Conservation (phyloP, 2,113 vertebrate genomes). For the Peucedramus taeniatus region DNA sequence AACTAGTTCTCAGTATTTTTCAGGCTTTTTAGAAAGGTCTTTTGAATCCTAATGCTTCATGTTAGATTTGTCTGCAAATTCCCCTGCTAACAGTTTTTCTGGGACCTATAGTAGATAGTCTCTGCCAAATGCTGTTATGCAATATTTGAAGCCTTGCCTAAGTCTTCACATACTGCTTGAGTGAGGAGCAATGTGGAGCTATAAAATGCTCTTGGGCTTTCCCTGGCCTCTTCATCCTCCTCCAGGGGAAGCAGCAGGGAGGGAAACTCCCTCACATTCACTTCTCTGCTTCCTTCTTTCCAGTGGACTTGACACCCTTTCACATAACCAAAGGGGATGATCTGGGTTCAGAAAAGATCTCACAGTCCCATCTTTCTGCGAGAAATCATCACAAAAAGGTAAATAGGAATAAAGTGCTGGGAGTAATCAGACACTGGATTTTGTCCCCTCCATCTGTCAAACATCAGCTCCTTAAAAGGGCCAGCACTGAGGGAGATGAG, state of each 20-base stretch:
- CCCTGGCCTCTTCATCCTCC: not conserved
- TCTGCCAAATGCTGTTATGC: not conserved
- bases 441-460: not conserved
- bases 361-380: fast-evolving
- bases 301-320: not conserved
- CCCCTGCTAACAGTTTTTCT: not conserved
- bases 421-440: not conserved
- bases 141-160: not conserved
- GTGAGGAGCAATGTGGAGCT: not conserved
- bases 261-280: fast-evolving
- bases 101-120: not conserved
- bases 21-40: not conserved
- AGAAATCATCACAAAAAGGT: not conserved
- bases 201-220: not conserved
- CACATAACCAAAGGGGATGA: not conserved
- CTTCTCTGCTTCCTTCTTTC: not conserved
- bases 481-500: not conserved
- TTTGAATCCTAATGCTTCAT: not conserved
- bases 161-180: fast-evolving
- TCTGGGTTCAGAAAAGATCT: not conserved
- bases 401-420: not conserved
- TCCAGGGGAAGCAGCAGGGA: not conserved
- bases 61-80: not conserved
- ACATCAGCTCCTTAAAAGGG: not conserved
- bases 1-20: not conserved